Evolutionary conservation across 2,797 vertebrate genomes (phyloP).

Genomic region (Paguma larvata): DNA sequence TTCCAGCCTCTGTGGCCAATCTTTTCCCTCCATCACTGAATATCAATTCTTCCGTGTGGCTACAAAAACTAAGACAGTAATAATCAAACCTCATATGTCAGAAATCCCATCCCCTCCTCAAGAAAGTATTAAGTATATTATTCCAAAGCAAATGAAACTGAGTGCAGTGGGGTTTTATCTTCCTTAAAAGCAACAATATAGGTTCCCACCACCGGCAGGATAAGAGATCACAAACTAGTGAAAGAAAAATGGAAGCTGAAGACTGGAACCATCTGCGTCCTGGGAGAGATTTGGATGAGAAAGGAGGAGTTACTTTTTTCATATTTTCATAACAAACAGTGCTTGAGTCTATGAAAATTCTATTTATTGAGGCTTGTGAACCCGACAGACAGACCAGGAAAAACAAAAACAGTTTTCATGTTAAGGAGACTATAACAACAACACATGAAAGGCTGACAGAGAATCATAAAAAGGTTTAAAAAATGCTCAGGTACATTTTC

Average conservation of each 20-base stretch:
- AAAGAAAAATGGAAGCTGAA: background rate
- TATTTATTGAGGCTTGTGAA: constrained; percentile 32
- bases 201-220: background rate
- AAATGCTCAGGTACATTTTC: background rate
- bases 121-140: background rate
- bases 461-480: constrained; percentile 30
- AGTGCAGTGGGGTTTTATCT: background rate
- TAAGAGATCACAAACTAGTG: constrained; percentile 10
- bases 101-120: background rate
- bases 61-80: background rate
- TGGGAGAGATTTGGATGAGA: background rate
- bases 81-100: constrained; percentile 19
- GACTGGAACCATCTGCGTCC: background rate
- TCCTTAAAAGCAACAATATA: constrained; percentile 35
- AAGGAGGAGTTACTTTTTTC: background rate
- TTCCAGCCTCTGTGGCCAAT: background rate
- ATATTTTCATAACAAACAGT: background rate
- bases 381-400: background rate
- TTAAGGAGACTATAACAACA: constrained; percentile 52
- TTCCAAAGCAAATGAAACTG: constrained; percentile 50
- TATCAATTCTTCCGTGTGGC: background rate
- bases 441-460: constrained; percentile 17
- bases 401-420: constrained; percentile 47
- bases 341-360: background rate
- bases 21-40: background rate